Percentiles rank a stretch among this genome's conserved stretches.
phyloP scores from a whole-genome alignment of 2,797 vertebrate genomes.

The Urocyon cinereoargenteus region DNA sequence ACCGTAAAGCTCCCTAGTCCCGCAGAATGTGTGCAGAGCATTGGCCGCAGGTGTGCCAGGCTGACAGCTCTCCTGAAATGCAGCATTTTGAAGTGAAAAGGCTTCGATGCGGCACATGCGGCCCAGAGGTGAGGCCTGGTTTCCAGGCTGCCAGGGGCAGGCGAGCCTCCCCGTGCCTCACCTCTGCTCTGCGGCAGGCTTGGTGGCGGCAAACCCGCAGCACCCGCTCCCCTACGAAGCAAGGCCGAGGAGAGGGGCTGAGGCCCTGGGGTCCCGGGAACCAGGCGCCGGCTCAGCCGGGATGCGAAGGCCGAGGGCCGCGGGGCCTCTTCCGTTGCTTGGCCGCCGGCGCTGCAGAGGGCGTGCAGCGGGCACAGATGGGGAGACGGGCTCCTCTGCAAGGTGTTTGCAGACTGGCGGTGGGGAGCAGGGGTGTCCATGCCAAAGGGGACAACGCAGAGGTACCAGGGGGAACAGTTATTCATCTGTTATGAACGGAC shows the following conservation, averaged over 20 bases:
- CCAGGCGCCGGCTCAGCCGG: neutral
- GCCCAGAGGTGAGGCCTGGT: neutral
- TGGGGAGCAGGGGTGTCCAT: neutral
- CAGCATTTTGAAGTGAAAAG: neutral
- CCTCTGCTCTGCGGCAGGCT: neutral
- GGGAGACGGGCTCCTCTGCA: neutral
- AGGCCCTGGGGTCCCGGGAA: neutral
- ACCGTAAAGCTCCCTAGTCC: neutral
- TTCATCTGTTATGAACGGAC: neutral
- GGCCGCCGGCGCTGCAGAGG: neutral
- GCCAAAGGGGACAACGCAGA: fast-evolving
- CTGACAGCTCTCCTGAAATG: neutral
- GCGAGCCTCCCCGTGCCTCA: neutral
- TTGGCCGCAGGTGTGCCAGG: neutral
- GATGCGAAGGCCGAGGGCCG: neutral
- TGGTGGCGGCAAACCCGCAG: neutral
- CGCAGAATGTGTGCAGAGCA: neutral
- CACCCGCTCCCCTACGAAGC: neutral
- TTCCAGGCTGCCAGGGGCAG: neutral
- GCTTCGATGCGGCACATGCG: neutral
- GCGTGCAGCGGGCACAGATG: neutral
- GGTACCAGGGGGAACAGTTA: neutral
- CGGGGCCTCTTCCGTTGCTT: neutral
- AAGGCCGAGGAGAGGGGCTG: neutral
- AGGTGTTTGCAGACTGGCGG: neutral